phyloP scores from a whole-genome alignment of 2,113 vertebrate genomes.

The Stomatorhinus ivindoensis region DNA sequence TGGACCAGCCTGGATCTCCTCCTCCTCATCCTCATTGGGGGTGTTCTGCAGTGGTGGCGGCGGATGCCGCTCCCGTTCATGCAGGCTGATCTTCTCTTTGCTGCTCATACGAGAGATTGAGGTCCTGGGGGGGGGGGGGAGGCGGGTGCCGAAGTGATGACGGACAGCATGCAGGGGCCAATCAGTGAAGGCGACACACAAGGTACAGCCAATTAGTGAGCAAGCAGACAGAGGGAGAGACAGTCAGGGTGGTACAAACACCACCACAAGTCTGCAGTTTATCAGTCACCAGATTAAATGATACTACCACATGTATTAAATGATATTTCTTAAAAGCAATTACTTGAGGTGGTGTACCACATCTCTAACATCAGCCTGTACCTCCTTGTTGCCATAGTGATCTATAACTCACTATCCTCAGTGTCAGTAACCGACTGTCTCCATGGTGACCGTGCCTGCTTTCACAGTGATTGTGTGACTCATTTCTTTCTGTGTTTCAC shows the following conservation, averaged over 20 bases:
- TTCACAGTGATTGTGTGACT: neutral
- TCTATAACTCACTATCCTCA: neutral
- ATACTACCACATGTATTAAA: neutral
- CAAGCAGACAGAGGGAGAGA: slow-evolving; percentile 15
- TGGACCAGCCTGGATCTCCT: slow-evolving; percentile 43
- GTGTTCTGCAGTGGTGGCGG: slow-evolving; percentile 58
- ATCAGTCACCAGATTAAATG: neutral
- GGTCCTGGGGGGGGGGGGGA: slow-evolving; percentile 56
- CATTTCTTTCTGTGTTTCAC: neutral
- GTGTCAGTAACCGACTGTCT: neutral
- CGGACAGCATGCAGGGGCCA: slow-evolving; percentile 54
- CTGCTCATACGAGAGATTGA: slow-evolving; percentile 78
- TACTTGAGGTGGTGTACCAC: neutral
- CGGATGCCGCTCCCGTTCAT: slow-evolving; percentile 65
- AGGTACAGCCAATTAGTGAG: slow-evolving; percentile 56
- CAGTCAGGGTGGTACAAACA: neutral
- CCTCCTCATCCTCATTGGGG: slow-evolving; percentile 62
- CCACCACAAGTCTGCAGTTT: neutral
- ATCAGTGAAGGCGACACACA: slow-evolving; percentile 57
- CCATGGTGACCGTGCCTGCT: neutral
- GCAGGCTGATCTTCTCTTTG: slow-evolving; percentile 67
- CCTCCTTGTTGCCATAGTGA: neutral
- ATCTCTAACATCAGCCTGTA: neutral
- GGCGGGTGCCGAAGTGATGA: slow-evolving; percentile 35
- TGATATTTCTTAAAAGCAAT: neutral